A percentile compares a stretch with the other conserved stretches of the same genome.
Conservation (phyloP, 2,797 vertebrate species). For the Pantherophis vulpinus region DNA sequence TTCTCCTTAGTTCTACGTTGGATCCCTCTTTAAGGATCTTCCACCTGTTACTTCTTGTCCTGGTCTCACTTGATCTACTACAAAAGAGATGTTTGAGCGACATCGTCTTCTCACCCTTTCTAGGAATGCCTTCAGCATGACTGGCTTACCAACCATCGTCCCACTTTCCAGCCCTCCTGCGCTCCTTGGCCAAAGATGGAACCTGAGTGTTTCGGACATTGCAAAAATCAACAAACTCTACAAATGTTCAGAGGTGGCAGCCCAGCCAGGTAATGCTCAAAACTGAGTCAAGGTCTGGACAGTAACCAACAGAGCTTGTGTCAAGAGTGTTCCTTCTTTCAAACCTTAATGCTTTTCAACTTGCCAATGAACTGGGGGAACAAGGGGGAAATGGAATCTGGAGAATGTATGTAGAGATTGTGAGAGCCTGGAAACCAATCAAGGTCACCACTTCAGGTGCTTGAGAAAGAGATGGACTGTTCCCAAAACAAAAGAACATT, state of each 20-base stretch:
- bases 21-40: no score
- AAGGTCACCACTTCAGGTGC: no score
- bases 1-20: no score
- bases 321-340: no score
- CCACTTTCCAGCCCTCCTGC: constrained; percentile 28
- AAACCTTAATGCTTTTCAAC: no score
- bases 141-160: constrained; percentile 48
- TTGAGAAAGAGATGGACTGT: no score
- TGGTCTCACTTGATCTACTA: neutral
- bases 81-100: neutral
- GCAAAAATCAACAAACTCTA: constrained; percentile 61
- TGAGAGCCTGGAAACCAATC: no score
- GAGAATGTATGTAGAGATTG: no score
- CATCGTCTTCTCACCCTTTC: neutral
- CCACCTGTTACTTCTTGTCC: neutral
- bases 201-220: constrained; percentile 60
- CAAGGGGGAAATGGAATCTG: no score
- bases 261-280: neutral
- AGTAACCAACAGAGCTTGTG: neutral
- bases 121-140: constrained; percentile 65
- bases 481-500: no score
- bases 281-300: neutral
- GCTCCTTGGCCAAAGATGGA: constrained; percentile 61
- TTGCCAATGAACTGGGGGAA: no score
- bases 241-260: constrained; percentile 45